Conservation (phyloP, 2,113 vertebrate species). For the Oenanthe oenanthe region DNA sequence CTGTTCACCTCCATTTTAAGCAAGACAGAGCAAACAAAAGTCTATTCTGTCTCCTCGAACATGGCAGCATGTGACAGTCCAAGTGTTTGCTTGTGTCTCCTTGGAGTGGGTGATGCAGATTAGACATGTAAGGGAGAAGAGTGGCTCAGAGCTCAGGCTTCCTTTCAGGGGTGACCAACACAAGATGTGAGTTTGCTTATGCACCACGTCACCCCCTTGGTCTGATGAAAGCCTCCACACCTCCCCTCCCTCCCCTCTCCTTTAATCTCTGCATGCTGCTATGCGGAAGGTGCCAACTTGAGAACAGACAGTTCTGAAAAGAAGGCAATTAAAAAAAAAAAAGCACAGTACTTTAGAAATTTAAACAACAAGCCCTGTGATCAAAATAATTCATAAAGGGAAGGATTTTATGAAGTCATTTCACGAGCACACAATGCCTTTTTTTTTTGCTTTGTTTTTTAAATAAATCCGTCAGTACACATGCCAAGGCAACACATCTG, state of each 20-base stretch:
- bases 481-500: constrained; percentile 83
- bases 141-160: constrained; percentile 48
- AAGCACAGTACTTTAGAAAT: constrained; percentile 75
- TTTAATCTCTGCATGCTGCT: constrained; percentile 71
- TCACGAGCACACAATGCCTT: constrained; percentile 79
- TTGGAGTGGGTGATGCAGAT: constrained; percentile 34
- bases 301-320: constrained; percentile 79
- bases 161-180: constrained; percentile 52
- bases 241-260: constrained; percentile 53
- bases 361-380: constrained; percentile 80
- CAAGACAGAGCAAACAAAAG: constrained; percentile 59
- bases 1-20: constrained; percentile 74
- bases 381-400: constrained; percentile 86
- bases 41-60: constrained; percentile 53
- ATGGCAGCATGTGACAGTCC: constrained; percentile 12
- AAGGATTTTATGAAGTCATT: constrained; percentile 83
- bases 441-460: constrained; percentile 80
- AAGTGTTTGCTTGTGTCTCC: constrained; percentile 30
- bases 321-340: constrained; percentile 78
- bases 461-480: constrained; percentile 81
- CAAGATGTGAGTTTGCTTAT: constrained; percentile 53
- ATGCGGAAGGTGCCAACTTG: constrained; percentile 76
- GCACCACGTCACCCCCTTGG: constrained; percentile 39
- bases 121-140: constrained; percentile 20
- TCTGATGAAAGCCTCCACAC: constrained; percentile 56